Evolutionary conservation across 1,140 invertebrate species (phyloP).

Genomic region (Thereuonema tuberculata): DNA sequence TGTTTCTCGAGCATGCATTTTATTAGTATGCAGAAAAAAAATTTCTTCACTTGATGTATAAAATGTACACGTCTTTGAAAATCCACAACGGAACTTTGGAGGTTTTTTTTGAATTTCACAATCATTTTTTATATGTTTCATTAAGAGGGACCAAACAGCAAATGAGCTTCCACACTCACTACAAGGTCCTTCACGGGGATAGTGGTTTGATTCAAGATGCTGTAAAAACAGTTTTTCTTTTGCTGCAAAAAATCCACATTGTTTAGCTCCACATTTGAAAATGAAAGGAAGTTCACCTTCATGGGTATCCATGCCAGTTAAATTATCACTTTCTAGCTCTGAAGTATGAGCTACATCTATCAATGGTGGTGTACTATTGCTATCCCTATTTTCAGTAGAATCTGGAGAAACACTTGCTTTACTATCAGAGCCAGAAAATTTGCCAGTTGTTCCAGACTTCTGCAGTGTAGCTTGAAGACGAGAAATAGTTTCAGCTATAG

Average conservation of each 20-base stretch:
- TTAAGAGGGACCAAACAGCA: background rate
- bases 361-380: background rate
- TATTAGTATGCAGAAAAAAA: background rate
- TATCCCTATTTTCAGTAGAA: too few species aligned
- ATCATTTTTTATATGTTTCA: background rate
- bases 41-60: background rate
- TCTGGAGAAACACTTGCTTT: too few species aligned
- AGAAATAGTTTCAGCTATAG: constrained; percentile 3
- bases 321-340: too few species aligned
- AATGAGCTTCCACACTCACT: background rate
- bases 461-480: background rate
- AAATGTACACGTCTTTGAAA: background rate
- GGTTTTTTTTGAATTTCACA: background rate
- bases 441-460: too few species aligned
- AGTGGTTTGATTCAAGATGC: background rate
- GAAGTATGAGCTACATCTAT: background rate
- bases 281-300: too few species aligned
- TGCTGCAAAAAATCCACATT: background rate
- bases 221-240: background rate
- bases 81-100: background rate
- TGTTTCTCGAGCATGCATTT: background rate
- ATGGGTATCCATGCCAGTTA: too few species aligned
- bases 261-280: constrained; percentile 1
- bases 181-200: background rate
- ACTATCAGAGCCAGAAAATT: too few species aligned